These are phyloP conservation scores for Xenopus laevis DNA, from an alignment of 2,113 vertebrate genomes.

Conservation along the genomic window DNA sequence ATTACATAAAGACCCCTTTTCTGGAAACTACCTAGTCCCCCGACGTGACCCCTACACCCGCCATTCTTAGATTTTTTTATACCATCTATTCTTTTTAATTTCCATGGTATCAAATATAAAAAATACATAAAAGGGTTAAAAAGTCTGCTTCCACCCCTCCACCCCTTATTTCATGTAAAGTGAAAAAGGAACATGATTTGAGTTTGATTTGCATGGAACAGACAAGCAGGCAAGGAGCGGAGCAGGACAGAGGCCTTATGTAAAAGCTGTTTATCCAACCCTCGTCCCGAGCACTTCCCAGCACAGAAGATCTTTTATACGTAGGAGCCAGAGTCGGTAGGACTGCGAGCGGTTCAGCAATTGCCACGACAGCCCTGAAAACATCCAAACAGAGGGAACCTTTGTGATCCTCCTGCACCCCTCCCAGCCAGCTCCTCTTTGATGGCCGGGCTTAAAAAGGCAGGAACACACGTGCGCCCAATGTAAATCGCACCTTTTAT, in stretches of 20 bases:
- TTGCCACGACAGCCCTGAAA: constrained; percentile 20
- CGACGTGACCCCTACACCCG: too few relatives aligned
- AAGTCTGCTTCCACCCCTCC: not conserved
- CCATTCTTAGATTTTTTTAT: too few relatives aligned
- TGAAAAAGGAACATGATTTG: constrained; percentile 15
- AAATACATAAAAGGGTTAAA: constrained; percentile 1
- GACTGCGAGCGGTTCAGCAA: constrained; percentile 17
- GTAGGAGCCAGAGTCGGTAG: not conserved
- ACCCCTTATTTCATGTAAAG: not conserved
- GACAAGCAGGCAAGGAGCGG: not conserved
- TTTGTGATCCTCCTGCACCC: constrained; percentile 22
- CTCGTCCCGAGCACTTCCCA: not conserved
- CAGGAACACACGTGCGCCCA: constrained; percentile 2
- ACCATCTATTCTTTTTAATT: too few relatives aligned
- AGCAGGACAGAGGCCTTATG: constrained; percentile 27
- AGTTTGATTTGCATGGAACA: constrained; percentile 2
- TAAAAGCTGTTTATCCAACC: constrained; percentile 21
- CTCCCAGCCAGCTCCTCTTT: constrained; percentile 13
- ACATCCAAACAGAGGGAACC: constrained; percentile 15
- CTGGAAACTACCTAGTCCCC: too few relatives aligned
- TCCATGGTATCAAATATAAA: too few relatives aligned
- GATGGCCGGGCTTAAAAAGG: constrained; percentile 25
- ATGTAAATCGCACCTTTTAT: constrained; percentile 24
- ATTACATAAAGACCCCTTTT: too few relatives aligned
- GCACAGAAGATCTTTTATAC: constrained; percentile 40